Evolutionary conservation across 2,797 vertebrate species (phyloP), one percentile per base, ranked within the genome.

Genomic region (Fringilla coelebs): DNA sequence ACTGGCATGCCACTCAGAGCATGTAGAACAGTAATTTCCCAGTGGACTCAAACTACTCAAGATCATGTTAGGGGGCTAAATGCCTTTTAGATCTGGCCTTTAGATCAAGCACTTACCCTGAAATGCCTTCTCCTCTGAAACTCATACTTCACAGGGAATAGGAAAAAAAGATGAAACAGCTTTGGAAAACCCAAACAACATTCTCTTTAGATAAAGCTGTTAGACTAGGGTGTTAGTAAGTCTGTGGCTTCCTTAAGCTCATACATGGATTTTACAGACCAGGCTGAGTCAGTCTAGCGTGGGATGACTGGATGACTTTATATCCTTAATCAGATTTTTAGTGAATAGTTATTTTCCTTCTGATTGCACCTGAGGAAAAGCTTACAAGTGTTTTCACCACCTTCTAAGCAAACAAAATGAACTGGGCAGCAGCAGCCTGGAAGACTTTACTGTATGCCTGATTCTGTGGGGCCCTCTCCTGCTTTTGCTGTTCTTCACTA

Each of bases 291-390:
- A 97, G 58, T 41, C 82, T 51, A 78, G 94, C 19, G 87, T 94
- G 93, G 82, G 94, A 95, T 58, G 92, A 68, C 41, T 81, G 88
- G 68, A 94, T 94, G 89, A 95, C 93, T 88, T 93, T 92, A 96
- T 89, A 86, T 89, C 89, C 89, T 94, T 85, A 93, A 94, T 91
- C 85, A 88, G 76, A 60, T 89, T 74, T 85, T 92, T 51, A 66
- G 24, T 89, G 81, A 96, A 91, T 89, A 85, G 84, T 85, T 89
- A 74, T 96, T 96, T 96, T 94, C 93, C 84, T 94, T 93, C 86
- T 75, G 31, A 89, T 94, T 92, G 70, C 92, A 97, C 90, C 92
- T 96, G 96, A 96, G 90, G 92, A 97, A 94, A 94, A 94, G 75
- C 43, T 96, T 87, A 90, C 83, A 85, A 95, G 73, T 88, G 81